Evolutionary conservation across 2,113 vertebrate species (phyloP).

Genomic region (Lynx canadensis): DNA sequence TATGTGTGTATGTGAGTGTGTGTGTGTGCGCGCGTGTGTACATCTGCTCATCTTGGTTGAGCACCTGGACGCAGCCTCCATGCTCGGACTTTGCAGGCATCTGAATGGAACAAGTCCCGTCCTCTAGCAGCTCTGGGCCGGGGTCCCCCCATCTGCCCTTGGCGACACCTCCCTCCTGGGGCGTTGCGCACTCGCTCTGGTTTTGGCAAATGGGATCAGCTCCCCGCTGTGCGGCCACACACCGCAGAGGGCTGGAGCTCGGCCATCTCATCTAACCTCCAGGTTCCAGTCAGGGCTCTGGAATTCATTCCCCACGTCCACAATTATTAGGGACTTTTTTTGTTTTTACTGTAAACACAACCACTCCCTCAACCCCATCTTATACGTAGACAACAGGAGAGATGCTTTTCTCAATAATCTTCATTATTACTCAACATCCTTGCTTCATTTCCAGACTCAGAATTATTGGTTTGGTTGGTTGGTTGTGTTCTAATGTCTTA

Average conservation of each 20-base stretch:
- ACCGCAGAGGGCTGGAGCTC: accelerated
- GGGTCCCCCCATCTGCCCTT: background rate
- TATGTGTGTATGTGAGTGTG: too few relatives aligned
- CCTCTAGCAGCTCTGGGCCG: background rate
- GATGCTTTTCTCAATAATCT: background rate
- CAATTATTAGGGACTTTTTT: background rate
- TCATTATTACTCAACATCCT: background rate
- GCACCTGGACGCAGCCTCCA: background rate
- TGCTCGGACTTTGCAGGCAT: background rate
- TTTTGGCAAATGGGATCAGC: background rate
- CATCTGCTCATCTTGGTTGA: background rate
- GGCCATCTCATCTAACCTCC: too few relatives aligned
- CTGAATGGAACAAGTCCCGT: background rate
- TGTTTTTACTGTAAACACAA: background rate
- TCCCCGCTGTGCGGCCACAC: too few relatives aligned
- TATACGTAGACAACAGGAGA: background rate
- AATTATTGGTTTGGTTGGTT: background rate
- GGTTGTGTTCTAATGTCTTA: too few relatives aligned
- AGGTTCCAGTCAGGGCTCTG: background rate
- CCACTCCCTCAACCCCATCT: background rate
- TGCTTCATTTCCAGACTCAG: background rate
- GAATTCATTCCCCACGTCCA: background rate
- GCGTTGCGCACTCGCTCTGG: background rate
- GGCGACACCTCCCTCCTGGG: background rate
- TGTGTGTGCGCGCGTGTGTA: background rate